Evolutionary conservation across 2,888 invertebrate species (phyloP).

Genomic region (Caprella mutica): DNA sequence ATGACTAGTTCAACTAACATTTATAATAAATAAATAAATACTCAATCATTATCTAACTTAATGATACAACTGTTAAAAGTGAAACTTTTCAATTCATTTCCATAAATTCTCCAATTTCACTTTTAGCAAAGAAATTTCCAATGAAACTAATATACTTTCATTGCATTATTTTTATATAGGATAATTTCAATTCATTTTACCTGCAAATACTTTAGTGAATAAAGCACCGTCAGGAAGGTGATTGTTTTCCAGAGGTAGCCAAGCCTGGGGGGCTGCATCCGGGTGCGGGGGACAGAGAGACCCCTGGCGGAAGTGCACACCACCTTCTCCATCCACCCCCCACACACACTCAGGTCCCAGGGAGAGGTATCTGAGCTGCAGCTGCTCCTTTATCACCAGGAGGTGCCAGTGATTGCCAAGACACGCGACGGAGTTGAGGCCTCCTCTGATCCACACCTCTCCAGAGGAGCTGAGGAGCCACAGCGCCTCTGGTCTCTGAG

Average conservation of each 20-base stretch:
- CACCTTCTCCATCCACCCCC: conserved; percentile 44
- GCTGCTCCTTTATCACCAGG: conserved; percentile 42
- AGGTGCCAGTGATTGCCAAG: conserved; percentile 43
- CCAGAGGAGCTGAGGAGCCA: conserved; percentile 45
- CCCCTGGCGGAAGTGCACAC: conserved; percentile 44
- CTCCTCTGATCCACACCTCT: conserved; percentile 42
- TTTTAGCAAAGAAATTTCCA: too few species aligned
- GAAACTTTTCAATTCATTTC: too few species aligned
- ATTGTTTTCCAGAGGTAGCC: conserved; percentile 42
- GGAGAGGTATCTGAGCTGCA: conserved; percentile 41
- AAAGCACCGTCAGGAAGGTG: conserved; percentile 36
- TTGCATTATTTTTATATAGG: too few species aligned
- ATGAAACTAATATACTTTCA: too few species aligned
- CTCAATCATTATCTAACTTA: too few species aligned
- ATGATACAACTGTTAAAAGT: too few species aligned
- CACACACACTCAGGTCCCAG: conserved; percentile 45
- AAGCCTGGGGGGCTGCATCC: conserved; percentile 43
- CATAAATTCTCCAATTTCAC: too few species aligned
- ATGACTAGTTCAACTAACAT: too few species aligned
- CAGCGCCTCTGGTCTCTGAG: conserved; percentile 41
- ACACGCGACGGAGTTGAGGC: conserved; percentile 40
- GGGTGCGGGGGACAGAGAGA: conserved; percentile 41
- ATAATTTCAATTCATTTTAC: not conserved
- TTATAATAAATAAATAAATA: too few species aligned
- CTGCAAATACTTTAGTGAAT: conserved; percentile 38